Evolutionary conservation across 2,888 invertebrate species (phyloP), one percentile per base, ranked within the genome.

Genomic region (Gandaritis pyraliata): DNA sequence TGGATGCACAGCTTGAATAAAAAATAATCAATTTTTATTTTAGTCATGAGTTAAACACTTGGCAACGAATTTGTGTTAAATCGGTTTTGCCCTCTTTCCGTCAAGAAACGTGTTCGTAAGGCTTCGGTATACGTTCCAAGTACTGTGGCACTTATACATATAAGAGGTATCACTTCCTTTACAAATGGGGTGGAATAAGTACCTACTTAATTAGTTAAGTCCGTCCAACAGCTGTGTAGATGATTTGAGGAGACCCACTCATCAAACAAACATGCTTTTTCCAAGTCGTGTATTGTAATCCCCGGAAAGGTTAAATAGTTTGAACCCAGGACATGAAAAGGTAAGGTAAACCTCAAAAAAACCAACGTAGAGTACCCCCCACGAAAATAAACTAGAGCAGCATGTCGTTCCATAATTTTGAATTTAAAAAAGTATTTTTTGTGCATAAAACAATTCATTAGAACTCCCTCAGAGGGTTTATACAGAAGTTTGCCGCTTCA

Each of bases 41-140:
- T 33, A 7, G 33, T 10, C 33, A 33, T 11, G 33, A 33, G 10
- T 46, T 5, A 23, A 0, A 64, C 49, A 73, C 64, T 74, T 73
- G 71, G 69, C 71, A 72, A 61, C 69, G 56, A 69, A 77, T 75
- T 72, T 65, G 69, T 76, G 75, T 69, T 78, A 80, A 82, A 78
- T 73, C 71, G 70, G 74, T 71, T 68, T 78, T 80, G 65, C 70
- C 77, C 82, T 74, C 74, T 61, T 80, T 81, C 72, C 71, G 72
- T 58, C 66, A 69, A 69, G 70, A 68, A 66, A 43, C 23, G 51
- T 54, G 65, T 62, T 75, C 72, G 55, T 58, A 13, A 52, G 82
- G 80, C 71, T 82, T 81, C 81, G 64, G 52, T 60, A 48, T 54
- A 52, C 60, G 47, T 61, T 56, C 66, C 57, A 57, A 63, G 64